phyloP scores from a whole-genome alignment of 2,113 vertebrate genomes.

The Sebastes schlegelii region DNA sequence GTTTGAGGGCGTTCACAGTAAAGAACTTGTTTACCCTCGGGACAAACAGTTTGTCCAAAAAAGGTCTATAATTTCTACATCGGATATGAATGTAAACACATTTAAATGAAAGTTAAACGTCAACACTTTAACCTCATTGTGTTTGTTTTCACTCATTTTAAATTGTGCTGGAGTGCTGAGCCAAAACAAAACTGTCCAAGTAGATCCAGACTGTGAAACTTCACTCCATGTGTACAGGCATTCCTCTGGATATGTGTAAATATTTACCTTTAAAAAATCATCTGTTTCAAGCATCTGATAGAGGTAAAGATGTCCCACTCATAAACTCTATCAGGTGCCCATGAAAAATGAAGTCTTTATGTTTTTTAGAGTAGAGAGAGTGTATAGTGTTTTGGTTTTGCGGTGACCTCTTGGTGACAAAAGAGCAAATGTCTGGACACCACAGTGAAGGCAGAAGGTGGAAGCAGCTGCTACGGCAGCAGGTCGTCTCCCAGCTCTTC shows the following conservation, averaged over 20 bases:
- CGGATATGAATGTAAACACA: background rate
- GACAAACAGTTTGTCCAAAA: background rate
- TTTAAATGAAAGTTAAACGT: background rate
- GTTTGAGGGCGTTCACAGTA: background rate
- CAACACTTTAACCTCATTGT: background rate
- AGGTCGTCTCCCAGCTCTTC: conserved; percentile 96
- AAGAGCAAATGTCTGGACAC: background rate
- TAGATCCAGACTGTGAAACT: background rate
- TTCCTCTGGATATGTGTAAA: background rate
- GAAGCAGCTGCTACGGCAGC: conserved; percentile 88
- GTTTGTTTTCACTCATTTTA: background rate
- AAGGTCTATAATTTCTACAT: background rate
- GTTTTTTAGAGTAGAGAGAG: background rate
- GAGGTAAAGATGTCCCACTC: background rate
- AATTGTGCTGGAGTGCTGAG: background rate
- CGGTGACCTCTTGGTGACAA: background rate
- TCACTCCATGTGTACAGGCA: background rate
- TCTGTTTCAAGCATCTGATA: background rate
- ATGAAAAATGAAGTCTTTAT: background rate
- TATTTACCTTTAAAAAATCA: background rate
- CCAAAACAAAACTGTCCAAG: conserved; percentile 1
- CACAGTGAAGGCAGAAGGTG: background rate
- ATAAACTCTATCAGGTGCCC: no score
- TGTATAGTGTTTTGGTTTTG: background rate
- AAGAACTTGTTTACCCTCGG: background rate